A percentile compares a stretch with the other conserved stretches of the same genome.
Evolutionary conservation across 1,140 invertebrate genomes (phyloP).

Genomic region (Drosophila rhopaloa): DNA sequence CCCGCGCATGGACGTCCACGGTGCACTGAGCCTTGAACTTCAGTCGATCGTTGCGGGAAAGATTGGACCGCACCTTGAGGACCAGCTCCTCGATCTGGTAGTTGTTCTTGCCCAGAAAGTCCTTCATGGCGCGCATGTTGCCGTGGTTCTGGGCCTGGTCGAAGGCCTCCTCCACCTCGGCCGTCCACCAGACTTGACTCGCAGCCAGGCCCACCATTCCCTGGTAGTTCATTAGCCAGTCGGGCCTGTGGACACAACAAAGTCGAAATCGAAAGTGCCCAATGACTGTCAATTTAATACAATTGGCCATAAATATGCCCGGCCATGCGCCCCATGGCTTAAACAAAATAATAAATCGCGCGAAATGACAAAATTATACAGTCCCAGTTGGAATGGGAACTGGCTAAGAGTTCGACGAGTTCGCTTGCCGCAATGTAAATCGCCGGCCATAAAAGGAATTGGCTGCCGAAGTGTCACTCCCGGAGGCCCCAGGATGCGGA

Average conservation of each 20-base stretch:
- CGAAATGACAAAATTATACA: constrained; percentile 84
- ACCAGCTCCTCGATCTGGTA: constrained; percentile 94
- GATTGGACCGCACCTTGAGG: constrained; percentile 86
- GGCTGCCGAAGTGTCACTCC: constrained; percentile 54
- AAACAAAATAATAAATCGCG: constrained; percentile 83
- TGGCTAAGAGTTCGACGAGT: constrained; percentile 14
- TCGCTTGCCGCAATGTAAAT: constrained; percentile 68
- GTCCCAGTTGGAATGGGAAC: constrained; percentile 23
- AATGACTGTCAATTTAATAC: constrained; percentile 83
- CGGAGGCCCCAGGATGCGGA: not conserved
- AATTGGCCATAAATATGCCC: constrained; percentile 81
- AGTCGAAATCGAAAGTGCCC: constrained; percentile 66
- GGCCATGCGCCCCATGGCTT: constrained; percentile 58
- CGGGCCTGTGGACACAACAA: constrained; percentile 81
- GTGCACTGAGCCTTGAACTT: constrained; percentile 95
- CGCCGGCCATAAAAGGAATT: constrained; percentile 71
- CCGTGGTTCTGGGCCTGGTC: constrained; percentile 89
- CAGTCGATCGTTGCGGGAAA: constrained; percentile 91
- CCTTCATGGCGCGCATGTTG: constrained; percentile 94
- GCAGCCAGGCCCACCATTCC: constrained; percentile 94
- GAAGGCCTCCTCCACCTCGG: constrained; percentile 96
- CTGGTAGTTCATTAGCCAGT: constrained; percentile 95
- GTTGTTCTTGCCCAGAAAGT: constrained; percentile 92
- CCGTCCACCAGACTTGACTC: constrained; percentile 97
- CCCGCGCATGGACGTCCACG: constrained; percentile 94